Evolutionary conservation across 1,140 invertebrate genomes (phyloP).

Genomic region (Eumaeus atala): DNA sequence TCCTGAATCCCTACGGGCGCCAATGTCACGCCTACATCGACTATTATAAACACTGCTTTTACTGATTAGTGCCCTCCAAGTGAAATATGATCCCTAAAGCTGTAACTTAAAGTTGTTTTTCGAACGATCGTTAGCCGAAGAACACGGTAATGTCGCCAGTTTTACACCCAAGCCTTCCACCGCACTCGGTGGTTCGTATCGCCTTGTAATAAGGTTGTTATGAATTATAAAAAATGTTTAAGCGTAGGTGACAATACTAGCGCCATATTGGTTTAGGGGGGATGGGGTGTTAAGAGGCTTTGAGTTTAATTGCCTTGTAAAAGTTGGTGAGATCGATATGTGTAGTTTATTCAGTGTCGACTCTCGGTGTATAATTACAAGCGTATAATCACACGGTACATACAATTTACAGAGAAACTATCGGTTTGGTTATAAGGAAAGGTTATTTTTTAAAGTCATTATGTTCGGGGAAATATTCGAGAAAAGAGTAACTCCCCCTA

Average conservation of each 20-base stretch:
- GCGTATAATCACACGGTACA: too few relatives aligned
- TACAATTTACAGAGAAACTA: too few relatives aligned
- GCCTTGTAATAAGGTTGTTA: constrained; percentile 29
- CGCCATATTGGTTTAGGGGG: constrained; percentile 66
- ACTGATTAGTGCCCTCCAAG: constrained; percentile 31
- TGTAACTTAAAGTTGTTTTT: constrained; percentile 24
- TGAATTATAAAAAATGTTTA: constrained; percentile 36
- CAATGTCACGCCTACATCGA: constrained; percentile 67
- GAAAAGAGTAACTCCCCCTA: too few relatives aligned
- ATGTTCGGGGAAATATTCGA: too few relatives aligned
- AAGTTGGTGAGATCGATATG: constrained; percentile 56
- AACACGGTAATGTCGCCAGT: neutral
- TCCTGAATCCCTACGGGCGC: constrained; percentile 57
- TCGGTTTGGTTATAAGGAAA: too few relatives aligned
- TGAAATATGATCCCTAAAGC: constrained; percentile 31
- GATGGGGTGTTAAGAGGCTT: constrained; percentile 49
- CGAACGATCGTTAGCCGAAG: constrained; percentile 2
- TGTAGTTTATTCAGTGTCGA: constrained; percentile 55
- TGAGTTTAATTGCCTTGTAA: constrained; percentile 63
- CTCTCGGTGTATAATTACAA: too few relatives aligned
- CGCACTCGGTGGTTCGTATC: constrained; percentile 21
- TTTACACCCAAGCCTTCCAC: neutral
- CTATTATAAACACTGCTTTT: constrained; percentile 46
- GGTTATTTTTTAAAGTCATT: too few relatives aligned
- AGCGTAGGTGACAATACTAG: constrained; percentile 64